phyloP scores from a whole-genome alignment of 2,797 vertebrate genomes.

The Macrochelys suwanniensis region DNA sequence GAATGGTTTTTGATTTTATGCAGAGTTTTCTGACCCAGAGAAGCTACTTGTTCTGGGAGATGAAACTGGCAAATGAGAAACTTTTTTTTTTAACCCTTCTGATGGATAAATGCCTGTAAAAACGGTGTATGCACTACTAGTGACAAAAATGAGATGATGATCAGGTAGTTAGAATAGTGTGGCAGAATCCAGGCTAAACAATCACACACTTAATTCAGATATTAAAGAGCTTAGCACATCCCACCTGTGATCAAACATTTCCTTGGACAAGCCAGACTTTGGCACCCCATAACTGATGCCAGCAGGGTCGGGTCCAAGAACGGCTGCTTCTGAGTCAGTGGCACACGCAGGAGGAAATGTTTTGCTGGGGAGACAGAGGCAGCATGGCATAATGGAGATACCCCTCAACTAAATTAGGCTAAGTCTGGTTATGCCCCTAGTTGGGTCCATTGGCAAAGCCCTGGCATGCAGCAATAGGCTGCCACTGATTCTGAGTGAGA shows the following conservation, averaged over 20 bases:
- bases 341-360: not conserved
- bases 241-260: conserved; percentile 15
- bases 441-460: not conserved
- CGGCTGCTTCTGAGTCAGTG: not conserved
- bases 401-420: too few relatives aligned
- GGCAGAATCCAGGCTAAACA: conserved; percentile 11
- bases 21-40: conserved; percentile 30
- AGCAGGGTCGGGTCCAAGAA: conserved; percentile 41
- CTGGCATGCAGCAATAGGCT: not conserved
- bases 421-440: not conserved
- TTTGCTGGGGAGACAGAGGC: not conserved
- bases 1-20: conserved; percentile 47
- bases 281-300: conserved; percentile 26
- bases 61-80: conserved; percentile 7
- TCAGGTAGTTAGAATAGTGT: conserved; percentile 3
- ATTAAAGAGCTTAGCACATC: conserved; percentile 46
- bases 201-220: conserved; percentile 20
- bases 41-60: not conserved
- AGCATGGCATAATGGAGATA: not conserved
- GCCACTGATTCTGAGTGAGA: not conserved
- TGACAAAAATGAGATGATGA: conserved; percentile 2
- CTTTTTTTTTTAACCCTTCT: conserved; percentile 5
- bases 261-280: conserved; percentile 30
- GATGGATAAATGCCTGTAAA: not conserved
- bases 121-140: not conserved